Evolutionary conservation across 2,888 invertebrate genomes (phyloP).

Genomic region (Calameuta pallipes): DNA sequence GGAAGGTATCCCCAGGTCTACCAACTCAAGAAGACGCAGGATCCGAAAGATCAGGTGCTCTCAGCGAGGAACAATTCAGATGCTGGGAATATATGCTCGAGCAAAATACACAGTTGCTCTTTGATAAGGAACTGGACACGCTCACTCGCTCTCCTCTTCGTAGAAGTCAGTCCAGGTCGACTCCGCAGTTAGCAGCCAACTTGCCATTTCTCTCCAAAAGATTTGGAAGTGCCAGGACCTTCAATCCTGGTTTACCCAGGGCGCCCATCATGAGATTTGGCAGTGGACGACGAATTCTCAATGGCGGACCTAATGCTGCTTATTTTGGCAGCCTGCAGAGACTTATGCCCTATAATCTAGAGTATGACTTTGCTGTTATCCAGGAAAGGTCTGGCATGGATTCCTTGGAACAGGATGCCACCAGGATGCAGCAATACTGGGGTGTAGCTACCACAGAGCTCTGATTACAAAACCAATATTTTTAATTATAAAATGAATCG

Average conservation of each 20-base stretch:
- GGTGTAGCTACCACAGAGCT: conserved; percentile 89
- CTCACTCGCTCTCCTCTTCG: conserved; percentile 69
- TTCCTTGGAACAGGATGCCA: conserved; percentile 81
- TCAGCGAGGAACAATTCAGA: conserved; percentile 87
- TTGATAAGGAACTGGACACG: conserved; percentile 89
- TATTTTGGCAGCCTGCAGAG: conserved; percentile 88
- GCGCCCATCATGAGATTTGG: conserved; percentile 71
- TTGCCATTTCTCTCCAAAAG: conserved; percentile 76
- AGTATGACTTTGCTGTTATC: conserved; percentile 86
- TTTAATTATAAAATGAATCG: not conserved
- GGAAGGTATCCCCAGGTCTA: conserved; percentile 47
- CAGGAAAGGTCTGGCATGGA: conserved; percentile 79
- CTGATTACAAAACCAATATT: conserved; percentile 62
- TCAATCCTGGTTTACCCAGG: conserved; percentile 71
- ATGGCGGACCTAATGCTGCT: conserved; percentile 86
- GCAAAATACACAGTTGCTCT: conserved; percentile 88
- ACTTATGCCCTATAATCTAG: conserved; percentile 85
- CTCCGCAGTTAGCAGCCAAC: conserved; percentile 48
- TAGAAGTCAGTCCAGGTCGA: conserved; percentile 60
- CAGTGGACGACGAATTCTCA: conserved; percentile 71
- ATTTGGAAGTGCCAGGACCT: conserved; percentile 84
- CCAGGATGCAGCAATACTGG: conserved; percentile 92
- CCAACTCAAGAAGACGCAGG: conserved; percentile 71
- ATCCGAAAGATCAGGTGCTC: conserved; percentile 55
- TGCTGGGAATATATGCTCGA: conserved; percentile 96